A percentile compares a stretch with the other conserved stretches of the same genome.
phyloP scores from a whole-genome alignment of 2,888 invertebrate species.

The Ophion ventricosus region DNA sequence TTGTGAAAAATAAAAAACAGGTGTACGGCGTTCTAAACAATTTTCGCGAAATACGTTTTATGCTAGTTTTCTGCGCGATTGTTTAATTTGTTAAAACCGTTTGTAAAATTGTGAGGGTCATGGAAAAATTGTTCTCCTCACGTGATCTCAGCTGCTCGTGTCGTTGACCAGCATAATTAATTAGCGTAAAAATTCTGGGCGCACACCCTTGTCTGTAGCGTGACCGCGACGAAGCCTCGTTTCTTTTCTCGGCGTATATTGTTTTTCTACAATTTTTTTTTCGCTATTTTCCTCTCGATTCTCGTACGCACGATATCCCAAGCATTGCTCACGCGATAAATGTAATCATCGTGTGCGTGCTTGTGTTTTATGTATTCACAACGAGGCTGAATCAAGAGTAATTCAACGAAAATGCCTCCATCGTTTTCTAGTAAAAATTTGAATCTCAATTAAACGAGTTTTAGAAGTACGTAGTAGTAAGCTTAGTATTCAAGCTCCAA shows the following conservation, averaged over 20 bases:
- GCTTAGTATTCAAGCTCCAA: not conserved
- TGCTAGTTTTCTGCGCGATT: not conserved
- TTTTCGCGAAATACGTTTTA: no score
- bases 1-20: no score
- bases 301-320: conserved; percentile 53
- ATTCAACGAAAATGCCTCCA: not conserved
- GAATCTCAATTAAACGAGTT: conserved; percentile 14
- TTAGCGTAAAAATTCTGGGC: conserved; percentile 68
- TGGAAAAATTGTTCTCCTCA: conserved; percentile 49
- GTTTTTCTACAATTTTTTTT: conserved; percentile 24
- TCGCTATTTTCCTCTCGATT: conserved; percentile 36
- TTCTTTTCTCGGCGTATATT: conserved; percentile 22
- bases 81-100: not conserved
- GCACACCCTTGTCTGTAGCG: conserved; percentile 51
- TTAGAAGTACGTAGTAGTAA: not conserved
- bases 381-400: conserved; percentile 58
- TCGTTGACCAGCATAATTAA: conserved; percentile 80
- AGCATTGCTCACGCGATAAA: conserved; percentile 56
- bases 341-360: conserved; percentile 10
- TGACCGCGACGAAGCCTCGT: conserved; percentile 33
- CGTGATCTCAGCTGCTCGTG: conserved; percentile 70
- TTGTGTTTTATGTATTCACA: conserved; percentile 10
- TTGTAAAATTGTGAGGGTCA: conserved; percentile 27
- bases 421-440: not conserved
- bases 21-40: no score